Base-by-base conservation (phyloP, 2,797 vertebrate genomes). In the Odontamblyopus lacepedii region DNA sequence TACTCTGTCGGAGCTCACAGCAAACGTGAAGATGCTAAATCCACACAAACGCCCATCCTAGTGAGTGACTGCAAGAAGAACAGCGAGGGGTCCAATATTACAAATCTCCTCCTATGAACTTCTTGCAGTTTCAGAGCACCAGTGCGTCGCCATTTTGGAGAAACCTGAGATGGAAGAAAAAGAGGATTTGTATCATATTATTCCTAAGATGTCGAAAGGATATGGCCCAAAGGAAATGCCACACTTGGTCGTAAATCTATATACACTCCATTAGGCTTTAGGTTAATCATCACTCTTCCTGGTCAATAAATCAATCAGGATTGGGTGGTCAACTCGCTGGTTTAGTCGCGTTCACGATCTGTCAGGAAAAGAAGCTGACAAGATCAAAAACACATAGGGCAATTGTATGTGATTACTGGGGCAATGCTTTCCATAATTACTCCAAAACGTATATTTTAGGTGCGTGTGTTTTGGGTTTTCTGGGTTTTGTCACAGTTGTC, bases 61-160 rank as follows among this genome's bases (percentile, higher is more conserved):
- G 91, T 88, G 84, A 95, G 92, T 94, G 93, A 87, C 90, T 88
- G 83, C 89, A 91, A 88, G 84, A 15, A 72, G 82, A 79, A 88
- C 91, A 92, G 92, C 44, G 79, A 90, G 91, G 88, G 89, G 84
- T 92, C 84, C 56, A 83, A 73, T 61, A 29, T n/a, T 29, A 15
- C 62, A 79, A 74, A 61, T 61, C 50, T 89, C 72, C 71, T 87
- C 87, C 90, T 78, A 70, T 71, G 90, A 23, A 81, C 76, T 69
- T 82, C 74, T 84, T 90, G 87, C 85, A 85, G 94, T 90, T 91
- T 93, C 93, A 94, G 85, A 85, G 71, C 78, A 84, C 56, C 35
- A 48, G 7, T 67, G 61, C 77, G 56, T 38, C 78, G 65, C 9
- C 2, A 38, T 4, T 18, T 30, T 70, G 26, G 48, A 56, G 70